Evolutionary conservation across 2,888 invertebrate species (phyloP).

Genomic region (Drosophila nigricruria): DNA sequence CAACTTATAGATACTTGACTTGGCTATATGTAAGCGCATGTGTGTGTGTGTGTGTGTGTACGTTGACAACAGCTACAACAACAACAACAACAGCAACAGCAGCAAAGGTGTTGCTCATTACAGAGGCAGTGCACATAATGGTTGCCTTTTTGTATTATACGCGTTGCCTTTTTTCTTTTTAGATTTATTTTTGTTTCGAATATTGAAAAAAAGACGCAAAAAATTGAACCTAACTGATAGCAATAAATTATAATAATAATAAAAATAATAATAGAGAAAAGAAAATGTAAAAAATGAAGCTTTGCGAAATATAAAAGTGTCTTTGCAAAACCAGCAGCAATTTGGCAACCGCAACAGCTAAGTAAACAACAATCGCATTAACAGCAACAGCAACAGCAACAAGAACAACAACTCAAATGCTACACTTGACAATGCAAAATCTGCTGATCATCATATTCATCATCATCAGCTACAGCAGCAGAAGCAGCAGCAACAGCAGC

Average conservation of each 20-base stretch:
- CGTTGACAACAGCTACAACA: constrained; percentile 44
- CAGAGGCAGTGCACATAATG: constrained; percentile 80
- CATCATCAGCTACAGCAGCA: constrained; percentile 38
- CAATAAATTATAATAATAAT: constrained; percentile 66
- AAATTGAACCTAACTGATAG: constrained; percentile 39
- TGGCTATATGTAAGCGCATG: background rate
- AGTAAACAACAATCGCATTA: constrained; percentile 21
- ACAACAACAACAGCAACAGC: constrained; percentile 40
- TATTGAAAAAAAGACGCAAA: constrained; percentile 51
- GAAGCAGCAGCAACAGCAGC: background rate
- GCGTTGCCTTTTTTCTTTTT: constrained; percentile 40
- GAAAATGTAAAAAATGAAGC: constrained; percentile 35
- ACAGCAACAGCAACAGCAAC: constrained; percentile 18
- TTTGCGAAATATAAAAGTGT: constrained; percentile 21
- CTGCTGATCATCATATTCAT: constrained; percentile 63
- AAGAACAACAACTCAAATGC: constrained; percentile 21
- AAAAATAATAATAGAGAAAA: constrained; percentile 28
- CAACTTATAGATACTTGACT: constrained; percentile 30
- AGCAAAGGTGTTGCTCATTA: constrained; percentile 72
- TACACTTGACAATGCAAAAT: constrained; percentile 70
- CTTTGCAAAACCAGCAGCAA: constrained; percentile 26
- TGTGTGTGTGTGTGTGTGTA: constrained; percentile 22
- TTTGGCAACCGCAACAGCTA: constrained; percentile 44
- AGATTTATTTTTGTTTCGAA: constrained; percentile 68
- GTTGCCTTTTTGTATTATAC: constrained; percentile 52